Evolutionary conservation across 92 coral and sea anemone genomes (phyloP).

Genomic region (Phymanthus crucifer): DNA sequence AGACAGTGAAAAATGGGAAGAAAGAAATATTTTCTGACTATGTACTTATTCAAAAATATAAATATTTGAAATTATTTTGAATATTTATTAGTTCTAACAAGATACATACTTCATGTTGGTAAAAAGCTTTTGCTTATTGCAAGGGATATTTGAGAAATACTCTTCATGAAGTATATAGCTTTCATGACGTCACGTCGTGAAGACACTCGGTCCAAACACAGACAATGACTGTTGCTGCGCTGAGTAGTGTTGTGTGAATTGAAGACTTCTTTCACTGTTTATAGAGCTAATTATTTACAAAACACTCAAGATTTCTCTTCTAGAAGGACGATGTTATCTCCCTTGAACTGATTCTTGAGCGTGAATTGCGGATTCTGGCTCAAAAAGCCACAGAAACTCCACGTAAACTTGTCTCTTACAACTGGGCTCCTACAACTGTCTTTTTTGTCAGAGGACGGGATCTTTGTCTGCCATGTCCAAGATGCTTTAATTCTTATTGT

Average conservation of each 20-base stretch:
- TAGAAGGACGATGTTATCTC: neutral
- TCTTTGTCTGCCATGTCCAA: neutral
- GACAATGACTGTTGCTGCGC: conserved; percentile 17
- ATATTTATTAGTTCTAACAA: no score
- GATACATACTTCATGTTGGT: no score
- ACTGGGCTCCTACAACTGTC: neutral
- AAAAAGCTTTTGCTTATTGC: no score
- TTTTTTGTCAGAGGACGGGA: neutral
- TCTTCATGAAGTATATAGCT: neutral
- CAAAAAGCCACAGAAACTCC: neutral
- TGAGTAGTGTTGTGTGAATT: neutral
- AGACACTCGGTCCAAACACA: conserved; percentile 28
- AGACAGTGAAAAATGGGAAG: no score
- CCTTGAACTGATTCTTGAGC: neutral
- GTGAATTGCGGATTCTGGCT: neutral
- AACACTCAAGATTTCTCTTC: neutral
- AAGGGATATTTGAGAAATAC: neutral
- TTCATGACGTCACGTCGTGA: conserved; percentile 74
- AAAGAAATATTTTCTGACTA: no score
- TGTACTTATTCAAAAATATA: no score
- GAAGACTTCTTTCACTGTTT: neutral
- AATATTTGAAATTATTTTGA: no score
- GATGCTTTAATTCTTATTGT: neutral
- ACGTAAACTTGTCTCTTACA: no score
- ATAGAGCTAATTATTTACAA: neutral